phyloP scores from a whole-genome alignment of 2,797 vertebrate species.

The Paguma larvata region DNA sequence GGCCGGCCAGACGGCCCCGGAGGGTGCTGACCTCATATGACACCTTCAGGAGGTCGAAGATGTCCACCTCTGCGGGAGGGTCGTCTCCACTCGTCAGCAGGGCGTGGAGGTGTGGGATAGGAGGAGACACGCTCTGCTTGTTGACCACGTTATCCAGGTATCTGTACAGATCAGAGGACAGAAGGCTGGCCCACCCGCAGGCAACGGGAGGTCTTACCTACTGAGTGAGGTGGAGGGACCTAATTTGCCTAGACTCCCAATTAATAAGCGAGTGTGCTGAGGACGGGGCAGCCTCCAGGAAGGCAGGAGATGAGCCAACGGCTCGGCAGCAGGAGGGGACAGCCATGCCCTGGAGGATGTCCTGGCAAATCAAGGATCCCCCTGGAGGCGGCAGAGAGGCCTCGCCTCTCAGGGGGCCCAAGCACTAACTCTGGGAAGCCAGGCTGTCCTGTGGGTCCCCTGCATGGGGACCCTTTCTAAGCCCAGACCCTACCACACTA shows the following conservation, averaged over 20 bases:
- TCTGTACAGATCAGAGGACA: slow-evolving; percentile 83
- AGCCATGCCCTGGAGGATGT: neutral
- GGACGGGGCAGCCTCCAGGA: neutral
- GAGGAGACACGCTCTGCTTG: slow-evolving; percentile 93
- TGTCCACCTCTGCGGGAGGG: slow-evolving; percentile 93
- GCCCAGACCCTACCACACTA: neutral
- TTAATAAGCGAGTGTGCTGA: accelerated
- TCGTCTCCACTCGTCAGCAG: slow-evolving; percentile 95
- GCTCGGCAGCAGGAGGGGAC: neutral
- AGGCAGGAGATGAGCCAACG: neutral
- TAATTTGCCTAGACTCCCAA: no score
- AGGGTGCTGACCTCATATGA: slow-evolving; percentile 94
- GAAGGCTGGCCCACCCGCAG: neutral
- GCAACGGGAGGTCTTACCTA: neutral
- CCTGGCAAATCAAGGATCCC: neutral
- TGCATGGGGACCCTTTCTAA: no score
- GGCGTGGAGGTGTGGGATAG: slow-evolving; percentile 95
- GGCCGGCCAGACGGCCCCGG: neutral
- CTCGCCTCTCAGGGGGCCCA: neutral
- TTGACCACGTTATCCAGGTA: slow-evolving; percentile 98
- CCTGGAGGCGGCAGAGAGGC: neutral
- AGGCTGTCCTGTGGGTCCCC: neutral
- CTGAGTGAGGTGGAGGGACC: neutral
- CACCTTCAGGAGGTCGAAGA: slow-evolving; percentile 95
- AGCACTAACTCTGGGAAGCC: neutral